phyloP scores from a whole-genome alignment of 1,140 invertebrate species.

The Dreissena rostriformis region DNA sequence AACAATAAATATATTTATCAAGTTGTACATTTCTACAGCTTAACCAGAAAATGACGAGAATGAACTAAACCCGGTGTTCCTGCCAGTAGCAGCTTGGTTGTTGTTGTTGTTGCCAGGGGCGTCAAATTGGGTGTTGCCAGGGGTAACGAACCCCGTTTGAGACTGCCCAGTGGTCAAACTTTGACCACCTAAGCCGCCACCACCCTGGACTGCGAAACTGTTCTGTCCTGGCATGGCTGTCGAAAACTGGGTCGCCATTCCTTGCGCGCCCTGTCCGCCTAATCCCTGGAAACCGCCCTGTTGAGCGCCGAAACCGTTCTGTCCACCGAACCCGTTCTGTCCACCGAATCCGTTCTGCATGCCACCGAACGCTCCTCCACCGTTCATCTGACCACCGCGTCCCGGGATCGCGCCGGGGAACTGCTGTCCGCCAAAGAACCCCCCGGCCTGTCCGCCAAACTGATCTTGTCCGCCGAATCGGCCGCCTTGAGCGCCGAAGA shows the following conservation, averaged over 20 bases:
- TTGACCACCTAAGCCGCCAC: neutral
- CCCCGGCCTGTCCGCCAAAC: neutral
- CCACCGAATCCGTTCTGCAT: neutral
- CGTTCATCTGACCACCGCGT: neutral
- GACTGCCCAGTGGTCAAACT: neutral
- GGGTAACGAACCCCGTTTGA: too few relatives aligned
- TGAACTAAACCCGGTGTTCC: too few relatives aligned
- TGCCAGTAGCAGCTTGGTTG: neutral
- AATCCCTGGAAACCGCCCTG: neutral
- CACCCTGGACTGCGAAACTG: neutral
- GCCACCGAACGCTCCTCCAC: neutral
- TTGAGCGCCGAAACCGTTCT: neutral
- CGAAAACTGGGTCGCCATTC: neutral
- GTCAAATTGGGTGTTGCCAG: too few relatives aligned
- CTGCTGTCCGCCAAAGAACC: neutral
- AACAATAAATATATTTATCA: too few relatives aligned
- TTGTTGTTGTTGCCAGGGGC: slow-evolving; percentile 3
- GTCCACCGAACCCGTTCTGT: neutral
- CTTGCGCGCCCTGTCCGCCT: neutral
- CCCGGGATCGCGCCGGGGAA: too few relatives aligned
- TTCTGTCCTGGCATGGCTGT: neutral
- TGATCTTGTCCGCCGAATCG: neutral
- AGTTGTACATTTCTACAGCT: too few relatives aligned
- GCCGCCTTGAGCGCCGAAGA: neutral
- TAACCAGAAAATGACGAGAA: too few relatives aligned